Conservation (phyloP, 2,888 invertebrate species). For the Phengaris arion region DNA sequence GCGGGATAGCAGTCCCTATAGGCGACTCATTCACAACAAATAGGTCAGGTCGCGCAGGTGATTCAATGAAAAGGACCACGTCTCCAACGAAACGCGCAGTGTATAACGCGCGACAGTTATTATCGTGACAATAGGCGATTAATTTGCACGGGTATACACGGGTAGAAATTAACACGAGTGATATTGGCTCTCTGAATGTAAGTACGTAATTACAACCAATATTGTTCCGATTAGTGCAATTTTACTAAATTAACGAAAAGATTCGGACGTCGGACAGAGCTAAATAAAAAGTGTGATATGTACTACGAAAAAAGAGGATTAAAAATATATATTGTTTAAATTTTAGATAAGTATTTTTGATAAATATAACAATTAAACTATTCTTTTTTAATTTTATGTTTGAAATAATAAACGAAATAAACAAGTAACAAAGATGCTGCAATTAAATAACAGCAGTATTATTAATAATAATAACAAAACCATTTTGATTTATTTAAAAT, state of each 20-base stretch:
- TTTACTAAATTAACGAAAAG: not conserved
- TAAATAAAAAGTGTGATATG: not conserved
- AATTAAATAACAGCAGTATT: no score
- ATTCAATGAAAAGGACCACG: slow-evolving; percentile 17
- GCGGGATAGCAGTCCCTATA: not conserved
- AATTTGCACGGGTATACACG: not conserved
- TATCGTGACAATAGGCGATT: not conserved
- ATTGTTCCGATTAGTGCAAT: not conserved
- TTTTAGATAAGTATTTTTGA: no score
- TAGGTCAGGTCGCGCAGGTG: slow-evolving; percentile 20
- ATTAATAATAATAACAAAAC: no score
- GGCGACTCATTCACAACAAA: slow-evolving; percentile 4
- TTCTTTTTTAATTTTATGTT: no score
- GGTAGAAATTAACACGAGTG: not conserved
- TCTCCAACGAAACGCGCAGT: slow-evolving; percentile 21
- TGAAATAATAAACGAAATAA: no score
- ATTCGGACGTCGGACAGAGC: not conserved
- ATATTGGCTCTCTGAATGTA: not conserved
- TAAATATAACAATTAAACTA: no score
- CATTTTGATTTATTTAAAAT: no score
- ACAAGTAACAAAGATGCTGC: no score
- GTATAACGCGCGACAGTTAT: not conserved
- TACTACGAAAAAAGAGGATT: not conserved
- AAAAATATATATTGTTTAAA: no score
- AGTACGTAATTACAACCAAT: not conserved